Percentiles rank a stretch among this genome's conserved stretches.
Conservation (phyloP, 2,797 vertebrate species). For the Sparus aurata region DNA sequence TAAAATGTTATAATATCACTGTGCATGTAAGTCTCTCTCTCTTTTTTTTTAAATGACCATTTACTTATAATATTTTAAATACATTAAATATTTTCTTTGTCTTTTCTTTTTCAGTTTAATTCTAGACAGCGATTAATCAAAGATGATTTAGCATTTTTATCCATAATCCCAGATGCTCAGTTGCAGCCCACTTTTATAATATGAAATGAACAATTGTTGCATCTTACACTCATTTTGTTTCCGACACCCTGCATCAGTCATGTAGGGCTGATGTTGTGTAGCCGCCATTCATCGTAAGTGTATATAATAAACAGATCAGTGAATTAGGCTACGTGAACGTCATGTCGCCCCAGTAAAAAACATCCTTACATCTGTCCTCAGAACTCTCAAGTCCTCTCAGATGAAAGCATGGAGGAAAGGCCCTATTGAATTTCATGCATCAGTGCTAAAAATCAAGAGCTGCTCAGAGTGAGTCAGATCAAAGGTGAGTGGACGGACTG, state of each 20-base stretch:
- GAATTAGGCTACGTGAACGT: not conserved
- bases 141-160: too few relatives aligned
- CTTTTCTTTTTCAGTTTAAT: too few relatives aligned
- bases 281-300: not conserved
- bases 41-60: too few relatives aligned
- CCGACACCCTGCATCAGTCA: not conserved
- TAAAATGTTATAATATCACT: too few relatives aligned
- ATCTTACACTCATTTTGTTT: not conserved
- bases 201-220: not conserved
- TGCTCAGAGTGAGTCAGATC: slow-evolving; percentile 44
- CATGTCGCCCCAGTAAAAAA: not conserved
- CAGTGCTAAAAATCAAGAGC: slow-evolving; percentile 47
- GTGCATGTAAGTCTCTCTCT: too few relatives aligned
- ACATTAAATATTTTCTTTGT: too few relatives aligned
- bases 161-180: not conserved
- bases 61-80: too few relatives aligned
- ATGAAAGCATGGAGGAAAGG: slow-evolving; percentile 41
- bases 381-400: slow-evolving; percentile 25
- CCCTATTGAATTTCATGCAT: slow-evolving; percentile 59
- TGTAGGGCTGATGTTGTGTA: not conserved
- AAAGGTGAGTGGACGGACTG: slow-evolving; percentile 41
- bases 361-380: slow-evolving; percentile 12
- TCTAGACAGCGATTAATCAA: too few relatives aligned
- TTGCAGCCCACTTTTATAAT: not conserved
- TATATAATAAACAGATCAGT: not conserved